Base-by-base conservation (phyloP, 2,888 invertebrate species). In the Poecilobothrus nobilitatus region DNA sequence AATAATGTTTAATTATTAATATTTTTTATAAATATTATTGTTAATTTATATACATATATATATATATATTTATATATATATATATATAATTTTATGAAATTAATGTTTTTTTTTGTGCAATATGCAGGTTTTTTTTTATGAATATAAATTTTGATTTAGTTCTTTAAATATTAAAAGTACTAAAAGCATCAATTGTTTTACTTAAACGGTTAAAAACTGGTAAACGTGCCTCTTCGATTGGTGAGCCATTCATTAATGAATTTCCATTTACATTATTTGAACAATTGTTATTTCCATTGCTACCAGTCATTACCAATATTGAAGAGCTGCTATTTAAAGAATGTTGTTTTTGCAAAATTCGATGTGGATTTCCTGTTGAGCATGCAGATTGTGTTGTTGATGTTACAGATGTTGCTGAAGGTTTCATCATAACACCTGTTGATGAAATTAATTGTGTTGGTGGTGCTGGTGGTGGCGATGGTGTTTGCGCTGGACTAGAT, bases 191-290 rank as follows among this genome's bases (percentile, higher is more conserved):
- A 71, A 84, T 77, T 69, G 84, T 83, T 73, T 85, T 85, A 77
- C 87, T 86, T 76, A 89, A 84, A 76, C 87, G 85, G 82, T 89
- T 89, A 85, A 93, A 93, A 53, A 93, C 92, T 65, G 93, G 92
- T 79, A 93, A 85, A 75, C 93, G 85, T 67, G 88, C 86, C 71
- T 88, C 88, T 71, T 86, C 86, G 72, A 73, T 74, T 68, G 69
- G 18, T 65, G 33, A 34, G 15, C 70, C 71, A 67, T 72, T 74
- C 70, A 73, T 67, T 70, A 73, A 73, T 69, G 73, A 71, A 70
- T 69, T 74, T 12, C 15, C 15, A 41, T 41, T 41, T 37, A 71
- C 70, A 71, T 74, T 74, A 68, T 71, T 70, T 72, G 71, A 71
- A 22, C 70, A 70, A 71, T 74, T 73, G 65, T 22, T 63, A 68